phyloP scores from a whole-genome alignment of 2,888 invertebrate genomes.

The Apomyelois bistriatella region DNA sequence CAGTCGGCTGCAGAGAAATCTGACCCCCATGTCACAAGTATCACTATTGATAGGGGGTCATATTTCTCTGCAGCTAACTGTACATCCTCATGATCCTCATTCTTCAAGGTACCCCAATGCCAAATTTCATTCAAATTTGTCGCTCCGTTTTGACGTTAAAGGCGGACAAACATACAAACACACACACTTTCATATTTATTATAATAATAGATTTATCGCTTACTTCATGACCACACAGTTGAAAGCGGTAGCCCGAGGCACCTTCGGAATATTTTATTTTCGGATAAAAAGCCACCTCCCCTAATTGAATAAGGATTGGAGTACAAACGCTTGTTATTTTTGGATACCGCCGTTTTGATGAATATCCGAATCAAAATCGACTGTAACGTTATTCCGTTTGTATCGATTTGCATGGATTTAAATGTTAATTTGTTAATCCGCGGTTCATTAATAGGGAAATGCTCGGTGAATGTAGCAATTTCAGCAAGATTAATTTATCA shows the following conservation, averaged over 20 bases:
- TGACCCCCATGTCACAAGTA: no score
- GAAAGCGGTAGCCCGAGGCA: background rate
- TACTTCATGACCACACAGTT: background rate
- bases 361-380: slow-evolving; percentile 5
- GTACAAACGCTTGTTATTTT: slow-evolving; percentile 2
- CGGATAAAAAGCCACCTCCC: background rate
- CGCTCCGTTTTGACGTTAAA: no score
- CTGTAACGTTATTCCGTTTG: slow-evolving; percentile 2
- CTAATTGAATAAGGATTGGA: slow-evolving; percentile 3
- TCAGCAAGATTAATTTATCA: background rate
- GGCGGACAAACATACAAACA: no score
- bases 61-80: no score
- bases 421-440: slow-evolving; percentile 1
- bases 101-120: no score
- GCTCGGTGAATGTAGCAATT: background rate
- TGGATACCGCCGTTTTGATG: background rate
- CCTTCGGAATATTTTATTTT: slow-evolving; percentile 1
- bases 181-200: no score
- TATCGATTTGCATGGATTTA: slow-evolving; percentile 4
- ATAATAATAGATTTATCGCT: no score
- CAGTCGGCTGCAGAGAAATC: no score
- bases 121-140: no score
- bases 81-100: no score
- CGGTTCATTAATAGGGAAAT: background rate
- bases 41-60: no score